These are phyloP conservation scores for Pogonomyrmex californicus DNA, from an alignment of 1,140 invertebrate species.

Conservation along the genomic window DNA sequence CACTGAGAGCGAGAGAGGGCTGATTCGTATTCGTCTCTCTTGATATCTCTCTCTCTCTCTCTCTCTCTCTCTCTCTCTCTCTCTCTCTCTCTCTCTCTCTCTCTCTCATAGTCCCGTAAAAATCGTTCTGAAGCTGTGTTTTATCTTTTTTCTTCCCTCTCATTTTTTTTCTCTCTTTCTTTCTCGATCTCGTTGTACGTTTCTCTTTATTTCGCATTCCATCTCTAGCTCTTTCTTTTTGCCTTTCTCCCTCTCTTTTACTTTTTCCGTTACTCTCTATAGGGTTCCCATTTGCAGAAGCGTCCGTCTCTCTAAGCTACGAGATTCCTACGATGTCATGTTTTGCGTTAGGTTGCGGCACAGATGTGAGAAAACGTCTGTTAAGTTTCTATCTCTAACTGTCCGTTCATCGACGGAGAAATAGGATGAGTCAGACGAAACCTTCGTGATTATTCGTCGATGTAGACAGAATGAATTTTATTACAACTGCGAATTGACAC, in stretches of 20 bases:
- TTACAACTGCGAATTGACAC: background rate
- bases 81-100: too few relatives aligned
- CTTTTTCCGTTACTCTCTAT: slow-evolving; percentile 3
- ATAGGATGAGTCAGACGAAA: slow-evolving; percentile 71
- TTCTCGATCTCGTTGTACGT: slow-evolving; percentile 69
- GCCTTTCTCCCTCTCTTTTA: slow-evolving; percentile 42
- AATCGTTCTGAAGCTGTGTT: background rate
- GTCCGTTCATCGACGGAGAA: background rate
- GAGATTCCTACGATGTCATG: slow-evolving; percentile 71
- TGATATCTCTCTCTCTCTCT: too few relatives aligned
- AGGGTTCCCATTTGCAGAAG: slow-evolving; percentile 64
- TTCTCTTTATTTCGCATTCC: slow-evolving; percentile 45
- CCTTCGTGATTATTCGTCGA: slow-evolving; percentile 16
- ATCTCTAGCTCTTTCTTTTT: background rate
- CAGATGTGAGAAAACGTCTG: slow-evolving; percentile 10
- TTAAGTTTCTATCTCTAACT: slow-evolving; percentile 13
- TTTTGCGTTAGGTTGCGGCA: slow-evolving; percentile 64
- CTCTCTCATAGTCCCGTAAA: slow-evolving; percentile 23
- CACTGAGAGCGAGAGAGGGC: background rate
- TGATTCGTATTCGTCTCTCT: too few relatives aligned
- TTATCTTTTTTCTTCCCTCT: slow-evolving; percentile 40
- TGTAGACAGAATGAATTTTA: background rate
- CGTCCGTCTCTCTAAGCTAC: slow-evolving; percentile 83
- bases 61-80: too few relatives aligned
- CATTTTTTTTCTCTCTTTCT: slow-evolving; percentile 70